phyloP scores from a whole-genome alignment of 2,113 vertebrate genomes.

The Mobula birostris region DNA sequence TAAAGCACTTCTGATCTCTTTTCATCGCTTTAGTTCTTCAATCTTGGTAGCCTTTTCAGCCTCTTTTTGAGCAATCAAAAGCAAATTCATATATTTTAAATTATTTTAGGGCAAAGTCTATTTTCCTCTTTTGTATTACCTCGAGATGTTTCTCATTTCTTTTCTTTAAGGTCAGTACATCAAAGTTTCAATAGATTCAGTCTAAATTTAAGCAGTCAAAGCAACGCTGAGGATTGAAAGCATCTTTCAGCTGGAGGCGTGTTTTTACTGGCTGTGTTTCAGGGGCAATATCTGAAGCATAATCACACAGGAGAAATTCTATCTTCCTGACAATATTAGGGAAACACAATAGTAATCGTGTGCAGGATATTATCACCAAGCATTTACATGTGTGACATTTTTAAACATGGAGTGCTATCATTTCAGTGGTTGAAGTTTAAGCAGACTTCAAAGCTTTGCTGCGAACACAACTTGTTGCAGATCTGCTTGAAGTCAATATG shows the following conservation, averaged over 20 bases:
- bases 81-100: neutral
- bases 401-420: neutral
- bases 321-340: neutral
- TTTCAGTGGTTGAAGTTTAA: neutral
- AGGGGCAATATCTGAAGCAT: neutral
- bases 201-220: neutral
- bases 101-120: neutral
- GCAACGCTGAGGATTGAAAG: neutral
- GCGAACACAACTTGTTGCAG: neutral
- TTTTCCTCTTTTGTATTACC: neutral
- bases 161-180: neutral
- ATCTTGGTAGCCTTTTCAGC: neutral
- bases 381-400: neutral
- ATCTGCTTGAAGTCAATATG: neutral
- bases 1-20: neutral
- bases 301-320: neutral
- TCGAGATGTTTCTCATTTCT: neutral
- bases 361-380: neutral
- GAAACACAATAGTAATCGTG: neutral
- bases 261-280: constrained; percentile 12
- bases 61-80: neutral
- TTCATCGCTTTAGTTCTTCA: neutral
- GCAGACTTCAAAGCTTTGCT: neutral
- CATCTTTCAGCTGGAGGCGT: neutral
- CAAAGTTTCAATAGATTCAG: neutral